Percentiles rank a stretch among this genome's conserved stretches.
Evolutionary conservation across 2,113 vertebrate genomes (phyloP).

Genomic region (Hiodon alosoides): DNA sequence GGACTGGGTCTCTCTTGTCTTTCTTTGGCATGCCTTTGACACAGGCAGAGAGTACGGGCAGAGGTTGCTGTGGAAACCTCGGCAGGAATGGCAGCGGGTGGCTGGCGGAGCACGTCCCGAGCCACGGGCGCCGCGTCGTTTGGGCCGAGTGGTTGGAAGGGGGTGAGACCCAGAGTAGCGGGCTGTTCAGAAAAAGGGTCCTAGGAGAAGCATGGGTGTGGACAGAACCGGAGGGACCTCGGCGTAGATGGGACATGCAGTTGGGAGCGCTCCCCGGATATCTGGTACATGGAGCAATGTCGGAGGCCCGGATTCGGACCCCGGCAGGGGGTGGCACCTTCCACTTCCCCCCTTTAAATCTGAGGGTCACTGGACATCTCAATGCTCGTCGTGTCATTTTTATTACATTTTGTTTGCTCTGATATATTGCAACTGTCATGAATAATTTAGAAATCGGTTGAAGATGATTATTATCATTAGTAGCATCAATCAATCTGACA

Average conservation of each 20-base stretch:
- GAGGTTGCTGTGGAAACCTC: slow-evolving; percentile 15
- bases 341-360: too few species aligned
- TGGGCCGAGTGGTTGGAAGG: background rate
- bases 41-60: background rate
- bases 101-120: too few species aligned
- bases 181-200: background rate
- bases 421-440: slow-evolving; percentile 1
- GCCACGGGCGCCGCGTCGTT: background rate
- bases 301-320: too few species aligned
- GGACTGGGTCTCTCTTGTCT: too few species aligned
- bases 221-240: too few species aligned
- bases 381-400: slow-evolving; percentile 4
- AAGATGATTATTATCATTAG: slow-evolving; percentile 14
- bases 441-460: slow-evolving; percentile 16
- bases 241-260: too few species aligned
- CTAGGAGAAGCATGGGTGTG: too few species aligned
- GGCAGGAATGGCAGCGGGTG: background rate
- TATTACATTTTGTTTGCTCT: background rate
- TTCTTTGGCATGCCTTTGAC: background rate
- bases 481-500: slow-evolving; percentile 21
- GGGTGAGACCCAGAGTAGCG: slow-evolving; percentile 5
- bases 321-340: too few species aligned
- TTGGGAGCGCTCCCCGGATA: too few species aligned
- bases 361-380: slow-evolving; percentile 14
- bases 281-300: too few species aligned